Evolutionary conservation across 2,113 vertebrate species (phyloP), one percentile per base, ranked within the genome.

Genomic region (Aythya baeri): DNA sequence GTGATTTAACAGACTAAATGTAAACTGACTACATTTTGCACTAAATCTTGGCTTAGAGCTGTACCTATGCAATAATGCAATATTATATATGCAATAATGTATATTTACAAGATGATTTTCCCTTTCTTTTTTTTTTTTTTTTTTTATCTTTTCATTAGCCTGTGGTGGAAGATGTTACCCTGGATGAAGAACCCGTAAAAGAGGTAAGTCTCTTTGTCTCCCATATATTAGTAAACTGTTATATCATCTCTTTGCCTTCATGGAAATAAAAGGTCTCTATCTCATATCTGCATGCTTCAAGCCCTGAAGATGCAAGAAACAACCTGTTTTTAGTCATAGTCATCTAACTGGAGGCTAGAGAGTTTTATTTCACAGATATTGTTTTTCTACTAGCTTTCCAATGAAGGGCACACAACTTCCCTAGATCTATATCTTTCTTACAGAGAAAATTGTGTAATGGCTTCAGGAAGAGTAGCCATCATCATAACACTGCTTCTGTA

Each of bases 151-250:
- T 75, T 95, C 52, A 4, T 25, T 93, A 98, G 98, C 65, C 96
- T 81, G 65, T 95, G 8, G 97, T 93, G 36, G 98, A 98, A 82
- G 98, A 98, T 34, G 34, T 44, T 49, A 52, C 13, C 36, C n/a
- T 27, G 27, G 97, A 98, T 84, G 34, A 91, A 31, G 97, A 97
- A 27, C 91, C 97, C 38, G 10, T 81, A 31, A 92, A 96, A 90
- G 96, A 97, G 95, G 97, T 96, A 96, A 93, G 73, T 57, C 18
- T 49, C 36, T 63, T 92, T 1, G 3, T 21, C 8, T 83, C 31
- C 65, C 6, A 13, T 2, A 49, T 38, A 1, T 29, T 81, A 81
- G 41, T 12, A 41, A 52, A 55, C 32, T 18, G 34, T 17, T 7
- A 6, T 29, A 21, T 4, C 13, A 54, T 23, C 1, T 74, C 43